These are phyloP conservation scores for Diachrysia chrysitis DNA, from an alignment of 2,888 invertebrate species.

Conservation along the genomic window DNA sequence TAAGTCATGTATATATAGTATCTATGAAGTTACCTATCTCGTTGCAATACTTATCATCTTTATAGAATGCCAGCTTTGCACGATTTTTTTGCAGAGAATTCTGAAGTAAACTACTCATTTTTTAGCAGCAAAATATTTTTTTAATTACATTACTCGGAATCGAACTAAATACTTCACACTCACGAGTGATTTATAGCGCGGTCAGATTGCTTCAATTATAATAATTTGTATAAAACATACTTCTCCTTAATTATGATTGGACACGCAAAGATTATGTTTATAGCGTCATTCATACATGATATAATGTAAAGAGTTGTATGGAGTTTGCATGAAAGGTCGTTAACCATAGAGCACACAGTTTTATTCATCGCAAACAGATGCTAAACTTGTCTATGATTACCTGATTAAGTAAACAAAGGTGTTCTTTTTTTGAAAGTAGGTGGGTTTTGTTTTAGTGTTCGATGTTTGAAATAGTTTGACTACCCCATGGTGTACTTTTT, in stretches of 20 bases:
- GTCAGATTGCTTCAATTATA: background rate
- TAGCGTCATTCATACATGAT: conserved; percentile 17
- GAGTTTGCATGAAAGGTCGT: conserved; percentile 43
- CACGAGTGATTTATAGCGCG: background rate
- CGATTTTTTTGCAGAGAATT: no score
- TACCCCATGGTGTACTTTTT: no score
- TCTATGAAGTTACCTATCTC: no score
- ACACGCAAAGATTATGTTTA: conserved; percentile 6
- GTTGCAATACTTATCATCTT: no score
- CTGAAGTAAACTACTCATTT: no score
- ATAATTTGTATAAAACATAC: background rate
- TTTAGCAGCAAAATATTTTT: no score
- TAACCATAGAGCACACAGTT: conserved; percentile 44
- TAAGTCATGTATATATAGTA: no score
- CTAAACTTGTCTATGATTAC: conserved; percentile 30
- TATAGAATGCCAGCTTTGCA: no score
- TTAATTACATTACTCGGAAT: background rate
- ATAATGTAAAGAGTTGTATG: conserved; percentile 29
- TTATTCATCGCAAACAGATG: conserved; percentile 46
- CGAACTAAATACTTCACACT: background rate
- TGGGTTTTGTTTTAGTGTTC: background rate
- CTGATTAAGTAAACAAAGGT: conserved; percentile 26
- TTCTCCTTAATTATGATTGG: conserved; percentile 7
- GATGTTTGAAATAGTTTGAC: background rate
- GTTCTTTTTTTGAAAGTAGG: conserved; percentile 10